Base-by-base conservation (phyloP, 2,888 invertebrate species). In the Dinocampus coccinellae region DNA sequence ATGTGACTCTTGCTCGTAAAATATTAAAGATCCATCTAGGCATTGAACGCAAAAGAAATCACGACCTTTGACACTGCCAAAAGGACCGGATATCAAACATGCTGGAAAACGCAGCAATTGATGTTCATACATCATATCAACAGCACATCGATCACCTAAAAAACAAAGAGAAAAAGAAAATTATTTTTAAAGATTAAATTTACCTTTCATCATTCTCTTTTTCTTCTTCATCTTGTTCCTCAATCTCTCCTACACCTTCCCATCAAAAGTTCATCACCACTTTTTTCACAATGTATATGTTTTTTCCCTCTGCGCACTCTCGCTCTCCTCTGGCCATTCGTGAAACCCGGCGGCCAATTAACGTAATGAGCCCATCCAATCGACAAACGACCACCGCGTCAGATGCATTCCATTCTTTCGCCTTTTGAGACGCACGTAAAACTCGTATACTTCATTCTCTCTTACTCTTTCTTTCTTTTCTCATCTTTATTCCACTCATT, bases 1-100 rank as follows among this genome's bases (percentile, higher is more conserved):
- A 84, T 94, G 95, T 68, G 94, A 93, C 87, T 98, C 98, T 88
- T 97, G 97, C 85, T 98, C 98, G 86, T 93, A 98, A 85, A 99
- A 95, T 69, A 93, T 92, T 20, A 98, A 87, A 65, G 94, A 92
- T 13, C 98, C 97, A 88, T 98, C 97, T 80, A 98, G 88, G 36
- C 95, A 95, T 84, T 97, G 96, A 22, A 98, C 92, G 84, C 97
- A 97, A 72, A 97, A 90, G 80, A 97, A 96, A 86, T 98, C 97
- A 82, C 95, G 90, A 1, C 93, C 92, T 83, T 92, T 92, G 0
- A 93, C 93, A 67, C 93, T 93, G 1, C 97, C 97, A 88, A 98
- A 98, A 2, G 94, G 91, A 0, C 98, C 98, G 76, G 92, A 90
- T 47, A 92, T 92, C 79, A 97, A 89, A 81, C 93, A 93, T 80